phyloP scores from a whole-genome alignment of 2,113 vertebrate genomes.

The Microtus oregoni region DNA sequence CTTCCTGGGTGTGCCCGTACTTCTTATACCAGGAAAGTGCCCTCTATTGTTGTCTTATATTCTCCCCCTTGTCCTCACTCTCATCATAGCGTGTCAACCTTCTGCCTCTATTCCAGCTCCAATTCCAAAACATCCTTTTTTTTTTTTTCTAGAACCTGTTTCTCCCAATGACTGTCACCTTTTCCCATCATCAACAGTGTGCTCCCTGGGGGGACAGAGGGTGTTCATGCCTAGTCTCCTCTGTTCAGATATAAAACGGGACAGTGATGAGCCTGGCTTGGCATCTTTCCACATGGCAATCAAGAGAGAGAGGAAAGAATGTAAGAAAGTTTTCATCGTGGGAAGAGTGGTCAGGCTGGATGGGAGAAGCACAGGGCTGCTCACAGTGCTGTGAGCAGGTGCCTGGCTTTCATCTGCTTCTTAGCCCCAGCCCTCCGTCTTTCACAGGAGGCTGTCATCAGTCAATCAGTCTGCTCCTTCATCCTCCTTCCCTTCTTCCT shows the following conservation, averaged over 20 bases:
- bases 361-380: not conserved
- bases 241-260: not conserved
- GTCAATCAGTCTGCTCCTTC: not conserved
- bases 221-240: too few species aligned
- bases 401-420: not conserved
- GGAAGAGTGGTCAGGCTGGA: not conserved
- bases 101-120: not conserved
- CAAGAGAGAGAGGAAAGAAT: not conserved
- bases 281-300: not conserved
- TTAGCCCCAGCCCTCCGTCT: not conserved
- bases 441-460: not conserved
- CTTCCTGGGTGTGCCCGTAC: not conserved
- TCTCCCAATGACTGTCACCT: too few species aligned
- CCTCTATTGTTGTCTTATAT: not conserved
- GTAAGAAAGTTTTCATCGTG: not conserved
- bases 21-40: not conserved
- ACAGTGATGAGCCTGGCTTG: not conserved
- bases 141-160: not conserved
- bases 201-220: not conserved
- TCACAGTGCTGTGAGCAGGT: not conserved
- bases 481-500: not conserved
- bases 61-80: not conserved
- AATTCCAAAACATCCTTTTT: not conserved
- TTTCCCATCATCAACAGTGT: not conserved
- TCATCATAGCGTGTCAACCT: not conserved